Evolutionary conservation across 2,888 invertebrate species (phyloP).

Genomic region (Globia sparganii): DNA sequence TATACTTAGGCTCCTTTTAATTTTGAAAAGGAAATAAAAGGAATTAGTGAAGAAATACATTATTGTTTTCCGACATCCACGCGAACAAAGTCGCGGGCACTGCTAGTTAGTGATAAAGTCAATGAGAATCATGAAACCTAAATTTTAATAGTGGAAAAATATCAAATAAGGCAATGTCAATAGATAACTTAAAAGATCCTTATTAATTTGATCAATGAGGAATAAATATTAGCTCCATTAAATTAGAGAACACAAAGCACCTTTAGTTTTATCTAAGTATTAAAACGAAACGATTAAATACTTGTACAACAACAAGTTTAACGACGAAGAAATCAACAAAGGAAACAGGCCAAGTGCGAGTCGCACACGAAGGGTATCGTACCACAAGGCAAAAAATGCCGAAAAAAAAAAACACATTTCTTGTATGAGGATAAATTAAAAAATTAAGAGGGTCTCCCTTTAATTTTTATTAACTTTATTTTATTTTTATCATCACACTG

Average conservation of each 20-base stretch:
- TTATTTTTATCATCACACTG: neutral
- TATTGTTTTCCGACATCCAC: too few species aligned
- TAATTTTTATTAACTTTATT: neutral
- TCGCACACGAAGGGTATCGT: neutral
- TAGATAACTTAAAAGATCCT: neutral
- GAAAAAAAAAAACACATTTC: neutral
- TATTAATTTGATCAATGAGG: slow-evolving; percentile 4
- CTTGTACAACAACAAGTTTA: neutral
- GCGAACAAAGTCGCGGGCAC: too few species aligned
- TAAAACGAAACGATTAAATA: neutral
- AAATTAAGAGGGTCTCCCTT: neutral
- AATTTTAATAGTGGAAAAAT: neutral
- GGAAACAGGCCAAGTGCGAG: neutral
- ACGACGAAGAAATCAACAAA: neutral
- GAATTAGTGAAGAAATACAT: too few species aligned
- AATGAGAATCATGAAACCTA: neutral
- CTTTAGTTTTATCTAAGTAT: neutral
- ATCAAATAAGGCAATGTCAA: neutral
- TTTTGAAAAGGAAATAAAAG: too few species aligned
- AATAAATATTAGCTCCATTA: neutral
- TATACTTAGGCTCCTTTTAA: too few species aligned
- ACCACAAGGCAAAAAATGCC: neutral
- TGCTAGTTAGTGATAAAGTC: too few species aligned
- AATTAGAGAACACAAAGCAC: neutral
- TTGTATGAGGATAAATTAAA: neutral